A percentile compares a stretch with the other conserved stretches of the same genome.
These are phyloP conservation scores for Sebastes trivittatus DNA, from an alignment of 2,797 vertebrate genomes.

Conservation along the genomic window DNA sequence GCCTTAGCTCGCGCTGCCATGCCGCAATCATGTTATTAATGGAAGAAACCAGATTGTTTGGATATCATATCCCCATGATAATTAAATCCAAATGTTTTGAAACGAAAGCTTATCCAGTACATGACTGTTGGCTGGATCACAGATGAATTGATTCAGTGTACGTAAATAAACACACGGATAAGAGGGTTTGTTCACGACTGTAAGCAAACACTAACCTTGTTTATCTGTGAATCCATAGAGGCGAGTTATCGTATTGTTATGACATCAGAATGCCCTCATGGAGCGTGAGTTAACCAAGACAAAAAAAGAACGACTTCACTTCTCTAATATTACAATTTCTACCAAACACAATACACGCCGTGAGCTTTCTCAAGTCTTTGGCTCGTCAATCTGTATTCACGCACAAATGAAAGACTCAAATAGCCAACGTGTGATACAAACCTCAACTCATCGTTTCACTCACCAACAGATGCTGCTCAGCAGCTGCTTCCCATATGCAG, in stretches of 20 bases:
- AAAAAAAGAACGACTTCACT: constrained; percentile 17
- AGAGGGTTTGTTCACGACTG: constrained; percentile 60
- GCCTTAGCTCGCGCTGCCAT: constrained; percentile 59
- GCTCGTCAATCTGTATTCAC: constrained; percentile 3
- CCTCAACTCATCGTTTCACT: constrained; percentile 54
- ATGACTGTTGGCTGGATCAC: constrained; percentile 73
- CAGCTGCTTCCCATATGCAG: constrained; percentile 77
- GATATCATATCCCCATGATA: constrained; percentile 82
- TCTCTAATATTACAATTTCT: background rate
- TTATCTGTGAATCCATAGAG: constrained; percentile 69
- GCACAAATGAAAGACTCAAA: constrained; percentile 18
- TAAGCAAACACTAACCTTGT: constrained; percentile 67
- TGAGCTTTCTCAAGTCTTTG: background rate
- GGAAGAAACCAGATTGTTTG: constrained; percentile 81
- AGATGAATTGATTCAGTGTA: constrained; percentile 78
- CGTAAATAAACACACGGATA: constrained; percentile 80
- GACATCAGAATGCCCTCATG: constrained; percentile 60
- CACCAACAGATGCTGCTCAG: constrained; percentile 41
- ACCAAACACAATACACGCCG: constrained; percentile 19
- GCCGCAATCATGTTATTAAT: constrained; percentile 79
- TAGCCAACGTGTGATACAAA: constrained; percentile 3
- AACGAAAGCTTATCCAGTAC: constrained; percentile 79
- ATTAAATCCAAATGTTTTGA: constrained; percentile 84
- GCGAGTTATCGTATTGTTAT: constrained; percentile 63
- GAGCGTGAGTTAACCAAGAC: constrained; percentile 36